phyloP scores from a whole-genome alignment of 2,797 vertebrate species.

The Linurgus olivaceus region DNA sequence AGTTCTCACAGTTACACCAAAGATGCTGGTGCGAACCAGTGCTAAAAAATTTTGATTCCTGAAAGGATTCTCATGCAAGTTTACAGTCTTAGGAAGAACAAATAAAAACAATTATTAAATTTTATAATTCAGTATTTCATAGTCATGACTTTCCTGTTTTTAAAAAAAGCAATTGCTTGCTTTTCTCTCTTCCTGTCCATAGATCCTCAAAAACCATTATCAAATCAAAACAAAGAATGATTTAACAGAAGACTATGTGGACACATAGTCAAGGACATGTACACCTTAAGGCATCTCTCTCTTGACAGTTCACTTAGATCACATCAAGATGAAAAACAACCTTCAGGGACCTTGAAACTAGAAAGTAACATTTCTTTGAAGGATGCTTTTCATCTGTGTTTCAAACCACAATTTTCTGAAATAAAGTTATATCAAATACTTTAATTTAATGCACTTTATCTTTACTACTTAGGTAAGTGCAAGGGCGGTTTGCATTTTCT shows the following conservation, averaged over 20 bases:
- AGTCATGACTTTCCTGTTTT: not conserved
- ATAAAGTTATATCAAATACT: not conserved
- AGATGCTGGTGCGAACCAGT: not conserved
- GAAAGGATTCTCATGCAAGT: not conserved
- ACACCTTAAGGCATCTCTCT: not conserved
- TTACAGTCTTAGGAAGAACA: not conserved
- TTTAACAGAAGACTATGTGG: not conserved
- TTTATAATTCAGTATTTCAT: not conserved
- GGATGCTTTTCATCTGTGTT: not conserved
- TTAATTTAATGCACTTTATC: not conserved
- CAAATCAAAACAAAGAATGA: not conserved
- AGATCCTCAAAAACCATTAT: not conserved
- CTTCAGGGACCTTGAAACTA: not conserved
- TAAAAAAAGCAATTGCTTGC: too few relatives aligned
- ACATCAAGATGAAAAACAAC: not conserved
- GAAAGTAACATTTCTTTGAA: not conserved
- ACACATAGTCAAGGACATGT: not conserved
- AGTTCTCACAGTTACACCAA: not conserved
- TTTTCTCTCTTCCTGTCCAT: not conserved
- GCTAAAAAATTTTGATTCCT: not conserved
- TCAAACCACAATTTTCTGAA: not conserved
- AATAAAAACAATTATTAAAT: not conserved
- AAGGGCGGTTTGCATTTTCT: not conserved
- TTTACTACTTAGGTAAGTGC: not conserved
- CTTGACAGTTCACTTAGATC: not conserved